Base-by-base conservation (phyloP, 2,888 invertebrate species). In the Nomada hirtipes region DNA sequence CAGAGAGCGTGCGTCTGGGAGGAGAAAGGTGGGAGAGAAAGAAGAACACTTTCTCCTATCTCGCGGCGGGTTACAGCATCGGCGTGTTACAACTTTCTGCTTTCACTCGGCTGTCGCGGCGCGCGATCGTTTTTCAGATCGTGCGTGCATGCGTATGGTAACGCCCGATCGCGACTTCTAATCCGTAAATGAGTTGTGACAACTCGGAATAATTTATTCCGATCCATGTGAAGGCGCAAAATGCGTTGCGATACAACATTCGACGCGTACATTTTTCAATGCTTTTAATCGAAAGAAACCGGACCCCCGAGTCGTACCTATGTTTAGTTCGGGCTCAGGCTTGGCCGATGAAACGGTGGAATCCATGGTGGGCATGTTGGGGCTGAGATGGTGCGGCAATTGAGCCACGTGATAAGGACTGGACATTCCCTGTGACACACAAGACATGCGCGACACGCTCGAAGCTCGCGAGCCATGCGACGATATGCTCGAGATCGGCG, bases 241-340 rank as follows among this genome's bases (percentile, higher is more conserved):
- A 7, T 36, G 36, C 36, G 36, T 36, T 0, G 29, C 29, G 29
- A 7, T 7, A 0, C 29, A 29, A 29, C 0, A 7, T 0, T 1
- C 7, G 29, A 29, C 36, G 36, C 36, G 36, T 36, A 7, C 7
- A 36, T 36, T 7, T 7, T 36, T 36, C 7, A 7, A 7, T 7
- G 15, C 15, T 3, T 20, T 11, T 13, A 0, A 11, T 57, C 13
- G 57, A 23, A 20, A 20, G n/a, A 13, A 20, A 36, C 7, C 36
- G 36, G 0, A 57, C 3, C 23, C 0, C 23, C 50, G 53, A 9
- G 23, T 63, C 79, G 83, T 95, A 97, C 97, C 97, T 96, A 97
- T 96, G 94, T 96, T 96, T 79, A 97, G 95, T 89, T 96, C 96
- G 52, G 97, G 96, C 92, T 97, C 97, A 80, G 96, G 93, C 86